Evolutionary conservation across 1,140 invertebrate genomes (phyloP), one percentile per base, ranked within the genome.

Genomic region (Rhagoletis pomonella): DNA sequence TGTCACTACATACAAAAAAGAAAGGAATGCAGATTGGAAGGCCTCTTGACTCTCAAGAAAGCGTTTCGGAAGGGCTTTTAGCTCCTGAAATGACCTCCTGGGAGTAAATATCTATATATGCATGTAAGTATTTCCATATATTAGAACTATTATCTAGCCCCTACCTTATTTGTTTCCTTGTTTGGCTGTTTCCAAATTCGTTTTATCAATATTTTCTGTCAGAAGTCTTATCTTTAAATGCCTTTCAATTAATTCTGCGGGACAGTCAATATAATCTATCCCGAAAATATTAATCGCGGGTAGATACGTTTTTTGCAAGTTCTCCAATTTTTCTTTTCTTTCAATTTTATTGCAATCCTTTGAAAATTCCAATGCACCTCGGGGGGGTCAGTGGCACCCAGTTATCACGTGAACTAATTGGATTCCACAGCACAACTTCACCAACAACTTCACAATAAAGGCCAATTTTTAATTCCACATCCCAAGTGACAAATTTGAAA

Each of bases 361-460:
- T 14, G 44, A 55, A 9, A n/a, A 81, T 19, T 81, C 73, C n/a
- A 81, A 5, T 55, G 47, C 73, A 10, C 44, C 50, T 19, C 73
- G 73, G 3, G 73, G n/a, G 73, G 19, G 73, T 81, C 47, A 55
- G 4, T 3, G 47, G 47, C 50, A 81, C 7, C 73, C 47, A 81
- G 9, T 81, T 81, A 5, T 50, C 73, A 19, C 47, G 50, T 6
- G 73, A 2, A 42, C 17, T 50, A 81, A 55, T 55, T 19, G 73
- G 73, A 58, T 55, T 81, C 73, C 73, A 81, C 19, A 81, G 73
- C 0, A 81, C 73, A 7, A 81, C 50, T 55, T 81, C 73, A 81
- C 73, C 73, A 55, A 42, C 17, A 50, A 81, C 9, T 81, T 81
- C 73, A 19, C 73, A 81, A 55, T 81, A 81, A 19, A 19, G 17